These are phyloP conservation scores for Cepaea hortensis DNA, from an alignment of 2,888 invertebrate genomes.

Conservation along the genomic window DNA sequence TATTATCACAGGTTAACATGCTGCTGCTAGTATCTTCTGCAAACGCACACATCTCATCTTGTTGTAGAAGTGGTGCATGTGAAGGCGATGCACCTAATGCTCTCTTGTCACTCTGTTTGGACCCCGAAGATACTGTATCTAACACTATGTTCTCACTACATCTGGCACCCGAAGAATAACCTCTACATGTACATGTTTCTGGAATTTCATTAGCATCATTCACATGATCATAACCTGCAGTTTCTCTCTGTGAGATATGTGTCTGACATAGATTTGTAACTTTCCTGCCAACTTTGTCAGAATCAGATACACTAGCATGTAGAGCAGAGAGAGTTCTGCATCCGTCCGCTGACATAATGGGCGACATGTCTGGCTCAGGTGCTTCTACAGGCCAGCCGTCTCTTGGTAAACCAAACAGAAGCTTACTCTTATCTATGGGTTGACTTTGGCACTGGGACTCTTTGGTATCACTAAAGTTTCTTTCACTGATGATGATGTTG, in stretches of 20 bases:
- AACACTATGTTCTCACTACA: too few species aligned
- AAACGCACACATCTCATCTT: too few species aligned
- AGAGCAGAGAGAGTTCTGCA: neutral
- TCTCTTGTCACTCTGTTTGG: neutral
- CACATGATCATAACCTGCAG: neutral
- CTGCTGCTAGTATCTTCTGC: neutral
- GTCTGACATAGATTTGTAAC: constrained; percentile 3
- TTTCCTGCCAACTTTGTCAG: constrained; percentile 6
- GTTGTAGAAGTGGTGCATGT: neutral
- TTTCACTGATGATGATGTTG: neutral
- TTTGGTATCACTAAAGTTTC: neutral
- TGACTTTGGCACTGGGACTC: neutral
- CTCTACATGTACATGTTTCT: neutral
- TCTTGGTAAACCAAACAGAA: constrained; percentile 5
- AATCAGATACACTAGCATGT: too few species aligned
- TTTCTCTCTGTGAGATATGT: neutral
- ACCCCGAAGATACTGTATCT: neutral
- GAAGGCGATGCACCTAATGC: neutral
- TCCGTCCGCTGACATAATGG: neutral
- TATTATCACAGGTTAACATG: neutral
- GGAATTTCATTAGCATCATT: constrained; percentile 17
- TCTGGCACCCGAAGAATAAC: neutral
- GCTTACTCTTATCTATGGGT: neutral
- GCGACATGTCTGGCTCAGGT: neutral
- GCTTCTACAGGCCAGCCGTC: constrained; percentile 25